These are phyloP conservation scores for Battus philenor DNA, from an alignment of 1,140 invertebrate species.

Conservation along the genomic window DNA sequence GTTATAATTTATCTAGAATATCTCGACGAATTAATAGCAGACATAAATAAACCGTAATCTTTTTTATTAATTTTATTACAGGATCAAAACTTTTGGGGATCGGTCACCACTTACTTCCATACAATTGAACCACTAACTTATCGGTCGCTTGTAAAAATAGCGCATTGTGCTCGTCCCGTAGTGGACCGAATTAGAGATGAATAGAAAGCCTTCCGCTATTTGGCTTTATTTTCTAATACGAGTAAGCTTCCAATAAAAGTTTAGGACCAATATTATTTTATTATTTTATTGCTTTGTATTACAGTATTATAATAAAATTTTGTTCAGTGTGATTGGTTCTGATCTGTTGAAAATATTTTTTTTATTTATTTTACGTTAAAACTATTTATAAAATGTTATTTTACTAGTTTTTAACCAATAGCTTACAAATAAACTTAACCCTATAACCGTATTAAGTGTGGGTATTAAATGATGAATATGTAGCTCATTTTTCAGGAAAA, in stretches of 20 bases:
- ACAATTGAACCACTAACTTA: constrained; percentile 60
- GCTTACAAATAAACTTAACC: no score
- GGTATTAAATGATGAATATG: no score
- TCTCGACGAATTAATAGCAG: no score
- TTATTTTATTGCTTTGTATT: constrained; percentile 3
- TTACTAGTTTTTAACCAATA: no score
- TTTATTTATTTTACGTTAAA: no score
- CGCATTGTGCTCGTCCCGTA: constrained; percentile 25
- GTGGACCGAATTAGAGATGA: constrained; percentile 22
- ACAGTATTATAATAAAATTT: no score
- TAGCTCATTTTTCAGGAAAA: no score
- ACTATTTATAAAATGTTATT: no score
- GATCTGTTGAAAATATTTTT: no score
- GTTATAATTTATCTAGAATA: no score
- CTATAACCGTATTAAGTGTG: no score
- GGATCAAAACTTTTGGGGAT: constrained; percentile 15
- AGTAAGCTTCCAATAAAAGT: constrained; percentile 29
- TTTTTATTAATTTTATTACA: constrained; percentile 20
- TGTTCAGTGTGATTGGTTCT: no score
- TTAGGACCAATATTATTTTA: constrained; percentile 20
- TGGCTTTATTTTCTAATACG: constrained; percentile 32
- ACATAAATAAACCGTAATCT: background rate
- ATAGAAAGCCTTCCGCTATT: constrained; percentile 30
- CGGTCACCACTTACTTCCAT: constrained; percentile 46
- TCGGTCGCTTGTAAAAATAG: constrained; percentile 43